These are phyloP conservation scores for Heliconius ismenius DNA, from an alignment of 2,888 invertebrate genomes.

Conservation along the genomic window DNA sequence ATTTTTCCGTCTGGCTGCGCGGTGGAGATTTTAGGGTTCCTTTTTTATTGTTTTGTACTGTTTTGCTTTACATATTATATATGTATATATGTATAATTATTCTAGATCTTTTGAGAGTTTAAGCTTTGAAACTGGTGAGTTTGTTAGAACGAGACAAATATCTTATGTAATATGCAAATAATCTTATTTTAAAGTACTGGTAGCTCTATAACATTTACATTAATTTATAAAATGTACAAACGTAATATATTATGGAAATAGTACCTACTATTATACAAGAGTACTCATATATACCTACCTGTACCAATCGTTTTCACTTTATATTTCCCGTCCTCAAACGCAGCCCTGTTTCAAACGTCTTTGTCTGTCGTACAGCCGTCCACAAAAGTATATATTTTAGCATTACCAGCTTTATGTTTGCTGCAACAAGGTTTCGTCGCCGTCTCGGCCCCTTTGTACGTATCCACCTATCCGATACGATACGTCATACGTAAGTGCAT, in stretches of 20 bases:
- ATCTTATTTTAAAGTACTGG: not conserved
- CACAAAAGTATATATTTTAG: constrained; percentile 31
- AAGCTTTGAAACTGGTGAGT: not conserved
- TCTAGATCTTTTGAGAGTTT: not conserved
- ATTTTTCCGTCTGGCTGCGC: constrained; percentile 67
- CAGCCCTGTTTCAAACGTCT: constrained; percentile 51
- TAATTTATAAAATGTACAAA: not conserved
- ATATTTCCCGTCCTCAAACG: constrained; percentile 56
- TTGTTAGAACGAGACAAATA: no score
- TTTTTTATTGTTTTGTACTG: constrained; percentile 31
- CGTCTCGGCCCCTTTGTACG: constrained; percentile 26
- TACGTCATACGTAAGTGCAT: constrained; percentile 43
- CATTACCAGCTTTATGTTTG: constrained; percentile 35
- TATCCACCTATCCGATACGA: constrained; percentile 31
- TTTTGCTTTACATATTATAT: not conserved
- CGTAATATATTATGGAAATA: no score
- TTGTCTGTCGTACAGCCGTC: constrained; percentile 45
- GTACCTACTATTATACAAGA: constrained; percentile 5
- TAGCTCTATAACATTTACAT: not conserved
- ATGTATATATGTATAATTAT: not conserved
- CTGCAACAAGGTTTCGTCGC: constrained; percentile 33
- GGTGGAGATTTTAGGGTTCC: constrained; percentile 50
- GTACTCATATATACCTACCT: constrained; percentile 33
- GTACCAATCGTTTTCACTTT: constrained; percentile 45
- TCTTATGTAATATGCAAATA: not conserved